phyloP scores from a whole-genome alignment of 2,797 vertebrate genomes.

The Macroramphosus scolopax region DNA sequence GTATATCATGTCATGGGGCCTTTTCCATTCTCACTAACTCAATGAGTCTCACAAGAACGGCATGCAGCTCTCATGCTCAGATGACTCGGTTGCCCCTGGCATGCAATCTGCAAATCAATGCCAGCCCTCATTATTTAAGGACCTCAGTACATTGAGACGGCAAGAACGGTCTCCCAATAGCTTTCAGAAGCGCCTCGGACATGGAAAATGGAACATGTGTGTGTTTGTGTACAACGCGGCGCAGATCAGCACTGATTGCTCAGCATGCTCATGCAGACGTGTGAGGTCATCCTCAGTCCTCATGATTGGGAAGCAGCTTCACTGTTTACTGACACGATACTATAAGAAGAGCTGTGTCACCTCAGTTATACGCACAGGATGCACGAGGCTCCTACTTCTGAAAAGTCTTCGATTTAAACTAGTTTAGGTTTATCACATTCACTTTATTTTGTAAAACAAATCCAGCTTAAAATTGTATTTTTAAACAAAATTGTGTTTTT shows the following conservation, averaged over 20 bases:
- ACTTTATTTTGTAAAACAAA: no score
- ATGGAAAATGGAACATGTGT: constrained; percentile 11
- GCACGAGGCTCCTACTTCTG: no score
- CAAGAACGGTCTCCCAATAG: constrained; percentile 63
- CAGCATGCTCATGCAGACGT: constrained; percentile 18
- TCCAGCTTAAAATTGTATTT: no score
- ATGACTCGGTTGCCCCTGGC: constrained; percentile 51
- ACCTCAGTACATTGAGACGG: constrained; percentile 50
- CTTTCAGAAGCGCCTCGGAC: constrained; percentile 68
- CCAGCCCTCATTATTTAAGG: constrained; percentile 48
- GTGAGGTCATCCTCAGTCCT: constrained; percentile 34
- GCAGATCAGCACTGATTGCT: constrained; percentile 32
- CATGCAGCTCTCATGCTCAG: constrained; percentile 78
- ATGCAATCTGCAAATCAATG: constrained; percentile 64
- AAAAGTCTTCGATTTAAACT: no score
- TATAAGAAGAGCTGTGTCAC: background rate
- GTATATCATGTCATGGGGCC: no score
- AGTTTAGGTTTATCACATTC: no score
- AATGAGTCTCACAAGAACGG: no score
- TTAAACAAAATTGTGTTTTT: no score
- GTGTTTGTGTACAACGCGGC: constrained; percentile 4
- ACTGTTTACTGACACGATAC: constrained; percentile 28
- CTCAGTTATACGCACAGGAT: no score
- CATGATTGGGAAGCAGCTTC: constrained; percentile 25
- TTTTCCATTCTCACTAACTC: constrained; percentile 28